A percentile compares a stretch with the other conserved stretches of the same genome.
Evolutionary conservation across 2,113 vertebrate genomes (phyloP).

Genomic region (Carassius carassius): DNA sequence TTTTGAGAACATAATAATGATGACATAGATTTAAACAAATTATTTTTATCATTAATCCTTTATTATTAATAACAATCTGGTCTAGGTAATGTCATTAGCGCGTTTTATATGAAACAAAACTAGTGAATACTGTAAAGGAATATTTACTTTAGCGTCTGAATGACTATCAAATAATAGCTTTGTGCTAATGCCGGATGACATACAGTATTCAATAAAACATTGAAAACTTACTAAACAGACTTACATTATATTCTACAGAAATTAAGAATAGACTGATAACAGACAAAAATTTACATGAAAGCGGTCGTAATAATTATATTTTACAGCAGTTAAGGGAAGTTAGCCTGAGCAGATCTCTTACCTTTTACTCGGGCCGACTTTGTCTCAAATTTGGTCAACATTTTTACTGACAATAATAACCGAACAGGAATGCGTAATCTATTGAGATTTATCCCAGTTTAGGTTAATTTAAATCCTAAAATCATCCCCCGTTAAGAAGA

Average conservation of each 20-base stretch:
- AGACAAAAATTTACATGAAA: background rate
- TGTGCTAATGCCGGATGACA: slow-evolving; percentile 3
- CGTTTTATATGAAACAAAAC: background rate
- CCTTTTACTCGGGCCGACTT: slow-evolving; percentile 97
- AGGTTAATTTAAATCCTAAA: background rate
- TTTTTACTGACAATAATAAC: slow-evolving; percentile 52
- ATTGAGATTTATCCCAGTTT: background rate
- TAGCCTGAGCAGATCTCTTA: slow-evolving; percentile 55
- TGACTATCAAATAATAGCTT: background rate
- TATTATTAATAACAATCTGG: no score
- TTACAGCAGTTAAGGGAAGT: slow-evolving; percentile 41
- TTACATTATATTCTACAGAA: background rate
- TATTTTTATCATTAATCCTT: background rate
- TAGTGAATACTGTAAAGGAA: background rate
- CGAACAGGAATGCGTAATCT: background rate
- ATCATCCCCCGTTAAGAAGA: background rate
- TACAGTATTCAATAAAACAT: background rate
- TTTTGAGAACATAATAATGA: background rate
- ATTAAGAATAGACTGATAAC: background rate
- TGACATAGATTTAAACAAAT: no score
- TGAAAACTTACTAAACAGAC: background rate
- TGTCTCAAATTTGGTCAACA: slow-evolving; percentile 98
- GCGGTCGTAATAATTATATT: background rate
- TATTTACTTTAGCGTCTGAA: background rate
- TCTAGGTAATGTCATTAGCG: background rate